These are phyloP conservation scores for Taxidea taxus DNA, from an alignment of 2,113 vertebrate genomes.

Conservation along the genomic window DNA sequence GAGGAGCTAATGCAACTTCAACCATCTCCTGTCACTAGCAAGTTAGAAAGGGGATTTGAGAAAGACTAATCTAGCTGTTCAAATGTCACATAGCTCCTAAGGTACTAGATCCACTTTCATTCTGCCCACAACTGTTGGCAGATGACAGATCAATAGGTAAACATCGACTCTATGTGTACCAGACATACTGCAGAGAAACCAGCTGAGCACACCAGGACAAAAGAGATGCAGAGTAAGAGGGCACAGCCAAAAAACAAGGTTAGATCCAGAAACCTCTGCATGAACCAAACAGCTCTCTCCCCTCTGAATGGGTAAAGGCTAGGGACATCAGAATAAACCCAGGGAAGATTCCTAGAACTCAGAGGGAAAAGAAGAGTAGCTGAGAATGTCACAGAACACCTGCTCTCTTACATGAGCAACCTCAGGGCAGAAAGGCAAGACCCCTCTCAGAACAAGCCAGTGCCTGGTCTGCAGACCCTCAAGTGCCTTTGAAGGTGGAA, in stretches of 20 bases:
- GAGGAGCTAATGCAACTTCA: not conserved
- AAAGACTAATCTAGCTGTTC: not conserved
- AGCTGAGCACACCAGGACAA: not conserved
- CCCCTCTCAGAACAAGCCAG: not conserved
- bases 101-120: not conserved
- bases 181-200: not conserved
- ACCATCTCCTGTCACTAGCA: not conserved
- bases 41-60: not conserved
- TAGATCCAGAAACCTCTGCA: not conserved
- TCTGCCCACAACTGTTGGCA: not conserved
- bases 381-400: not conserved
- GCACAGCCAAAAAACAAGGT: not conserved
- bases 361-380: not conserved
- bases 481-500: not conserved
- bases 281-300: not conserved
- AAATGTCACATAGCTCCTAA: not conserved
- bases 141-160: not conserved
- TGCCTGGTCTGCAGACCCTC: rapidly evolving
- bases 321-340: not conserved
- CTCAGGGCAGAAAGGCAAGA: not conserved
- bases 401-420: not conserved
- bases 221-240: not conserved
- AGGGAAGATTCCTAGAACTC: not conserved
- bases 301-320: rapidly evolving
- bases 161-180: not conserved